Conservation (phyloP, 2,888 invertebrate genomes). For the Brenthis daphne region DNA sequence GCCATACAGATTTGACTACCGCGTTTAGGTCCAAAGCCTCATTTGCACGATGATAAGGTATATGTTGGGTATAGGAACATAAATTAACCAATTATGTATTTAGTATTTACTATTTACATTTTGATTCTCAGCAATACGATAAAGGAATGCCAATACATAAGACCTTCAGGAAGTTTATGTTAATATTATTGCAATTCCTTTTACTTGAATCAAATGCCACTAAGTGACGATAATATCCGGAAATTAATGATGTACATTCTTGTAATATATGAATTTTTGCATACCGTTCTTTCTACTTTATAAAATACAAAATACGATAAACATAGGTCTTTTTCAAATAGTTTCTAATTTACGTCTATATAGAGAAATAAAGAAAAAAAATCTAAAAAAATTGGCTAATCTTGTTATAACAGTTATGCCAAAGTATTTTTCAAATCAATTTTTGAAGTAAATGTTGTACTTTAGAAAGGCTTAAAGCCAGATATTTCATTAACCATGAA, state of each 20-base stretch:
- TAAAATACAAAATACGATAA: no score
- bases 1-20: no score
- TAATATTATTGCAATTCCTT: slow-evolving; percentile 25
- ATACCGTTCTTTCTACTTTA: no score
- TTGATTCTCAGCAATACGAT: not conserved
- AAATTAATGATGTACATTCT: slow-evolving; percentile 31
- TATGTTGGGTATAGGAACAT: no score
- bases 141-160: slow-evolving; percentile 7
- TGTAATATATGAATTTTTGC: slow-evolving; percentile 12
- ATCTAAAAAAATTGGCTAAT: no score
- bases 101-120: no score
- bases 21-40: no score
- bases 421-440: not conserved
- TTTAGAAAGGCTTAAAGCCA: slow-evolving; percentile 22
- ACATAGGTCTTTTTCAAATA: no score
- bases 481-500: slow-evolving; percentile 37
- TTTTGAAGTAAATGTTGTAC: not conserved
- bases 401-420: not conserved
- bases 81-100: no score
- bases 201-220: slow-evolving; percentile 17
- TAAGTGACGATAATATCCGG: slow-evolving; percentile 26
- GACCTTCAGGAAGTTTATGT: slow-evolving; percentile 27
- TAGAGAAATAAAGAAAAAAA: no score
- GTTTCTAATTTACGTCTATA: no score
- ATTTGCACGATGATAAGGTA: no score